phyloP scores from a whole-genome alignment of 2,797 vertebrate genomes.

The Cephalopachus bancanus region DNA sequence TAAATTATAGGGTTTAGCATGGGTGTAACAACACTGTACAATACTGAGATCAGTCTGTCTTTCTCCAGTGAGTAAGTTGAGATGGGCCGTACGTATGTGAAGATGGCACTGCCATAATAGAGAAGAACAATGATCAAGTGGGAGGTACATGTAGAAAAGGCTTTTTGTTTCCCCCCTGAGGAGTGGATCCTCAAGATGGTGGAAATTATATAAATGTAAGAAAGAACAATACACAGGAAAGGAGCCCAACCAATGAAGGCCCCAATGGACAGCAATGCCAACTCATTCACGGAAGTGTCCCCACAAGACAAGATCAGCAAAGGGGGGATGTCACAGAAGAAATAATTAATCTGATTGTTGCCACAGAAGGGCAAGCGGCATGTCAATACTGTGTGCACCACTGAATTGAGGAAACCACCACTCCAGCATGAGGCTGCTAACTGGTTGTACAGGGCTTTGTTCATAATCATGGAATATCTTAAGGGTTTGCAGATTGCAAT shows the following conservation, averaged over 20 bases:
- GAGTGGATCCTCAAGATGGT: conserved; percentile 75
- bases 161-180: conserved; percentile 71
- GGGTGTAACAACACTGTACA: conserved; percentile 71
- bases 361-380: conserved; percentile 80
- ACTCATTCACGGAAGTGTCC: conserved; percentile 79
- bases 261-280: conserved; percentile 70
- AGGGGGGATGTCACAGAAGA: conserved; percentile 83
- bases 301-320: conserved; percentile 83
- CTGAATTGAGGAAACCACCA: conserved; percentile 81
- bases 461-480: conserved; percentile 78
- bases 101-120: conserved; percentile 82
- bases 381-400: conserved; percentile 79
- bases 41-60: conserved; percentile 79
- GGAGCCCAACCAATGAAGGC: conserved; percentile 81
- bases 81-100: conserved; percentile 79
- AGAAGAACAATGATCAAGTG: conserved; percentile 80
- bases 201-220: conserved; percentile 79
- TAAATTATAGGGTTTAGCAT: conserved; percentile 61
- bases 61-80: conserved; percentile 81
- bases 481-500: conserved; percentile 69
- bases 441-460: neutral
- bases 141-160: conserved; percentile 80
- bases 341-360: conserved; percentile 81
- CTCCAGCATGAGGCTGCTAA: conserved; percentile 73
- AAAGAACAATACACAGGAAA: conserved; percentile 81